Conservation (phyloP, 2,797 vertebrate species). For the Phrynocephalus guinanensis region DNA sequence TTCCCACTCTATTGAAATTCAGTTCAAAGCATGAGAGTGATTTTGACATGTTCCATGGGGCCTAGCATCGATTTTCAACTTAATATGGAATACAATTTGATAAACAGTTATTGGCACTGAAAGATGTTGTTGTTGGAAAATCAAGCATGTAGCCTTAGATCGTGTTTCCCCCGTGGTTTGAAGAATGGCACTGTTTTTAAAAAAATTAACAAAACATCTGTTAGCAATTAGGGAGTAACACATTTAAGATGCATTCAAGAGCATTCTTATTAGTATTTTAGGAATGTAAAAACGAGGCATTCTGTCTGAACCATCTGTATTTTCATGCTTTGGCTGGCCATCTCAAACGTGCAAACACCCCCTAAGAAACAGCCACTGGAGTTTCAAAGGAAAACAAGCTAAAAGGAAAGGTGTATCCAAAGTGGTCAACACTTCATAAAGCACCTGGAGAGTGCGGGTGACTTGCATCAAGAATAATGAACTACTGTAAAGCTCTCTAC, state of each 20-base stretch:
- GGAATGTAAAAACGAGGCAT: slow-evolving; percentile 70
- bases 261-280: slow-evolving; percentile 74
- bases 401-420: background rate
- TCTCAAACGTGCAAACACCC: slow-evolving; percentile 63
- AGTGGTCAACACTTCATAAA: background rate
- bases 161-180: slow-evolving; percentile 71
- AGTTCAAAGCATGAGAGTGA: slow-evolving; percentile 62
- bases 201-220: slow-evolving; percentile 74
- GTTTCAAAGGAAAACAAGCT: slow-evolving; percentile 41
- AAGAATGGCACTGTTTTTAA: slow-evolving; percentile 56
- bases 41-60: slow-evolving; percentile 60
- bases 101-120: slow-evolving; percentile 72
- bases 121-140: slow-evolving; percentile 69
- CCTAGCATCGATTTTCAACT: slow-evolving; percentile 70
- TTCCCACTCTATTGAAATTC: slow-evolving; percentile 26
- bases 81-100: slow-evolving; percentile 70
- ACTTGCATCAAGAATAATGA: background rate
- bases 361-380: slow-evolving; percentile 61
- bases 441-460: background rate
- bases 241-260: slow-evolving; percentile 74
- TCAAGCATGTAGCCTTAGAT: slow-evolving; percentile 58
- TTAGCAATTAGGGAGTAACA: slow-evolving; percentile 76
- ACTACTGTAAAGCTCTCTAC: too few relatives aligned
- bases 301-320: slow-evolving; percentile 70
- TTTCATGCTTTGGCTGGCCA: slow-evolving; percentile 69